Conservation (phyloP, 2,888 invertebrate species). For the Euplexia lucipara region DNA sequence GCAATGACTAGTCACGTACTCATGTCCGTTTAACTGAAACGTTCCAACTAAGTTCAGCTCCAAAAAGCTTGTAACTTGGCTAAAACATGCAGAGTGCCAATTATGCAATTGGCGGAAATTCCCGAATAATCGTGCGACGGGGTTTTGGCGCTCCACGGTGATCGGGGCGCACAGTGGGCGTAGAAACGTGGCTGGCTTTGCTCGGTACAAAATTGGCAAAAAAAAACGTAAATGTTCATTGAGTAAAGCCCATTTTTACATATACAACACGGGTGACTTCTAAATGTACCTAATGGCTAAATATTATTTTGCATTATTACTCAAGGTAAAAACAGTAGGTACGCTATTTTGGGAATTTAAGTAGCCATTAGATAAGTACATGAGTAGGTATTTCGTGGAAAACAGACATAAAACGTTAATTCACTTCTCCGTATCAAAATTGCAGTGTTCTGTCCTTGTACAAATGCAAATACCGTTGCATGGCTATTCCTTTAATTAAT, state of each 20-base stretch:
- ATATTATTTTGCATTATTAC: too few relatives aligned
- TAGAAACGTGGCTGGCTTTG: neutral
- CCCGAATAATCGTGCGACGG: slow-evolving; percentile 46
- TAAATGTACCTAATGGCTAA: too few relatives aligned
- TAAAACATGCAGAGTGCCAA: slow-evolving; percentile 71
- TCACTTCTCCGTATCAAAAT: neutral
- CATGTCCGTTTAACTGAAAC: slow-evolving; percentile 51
- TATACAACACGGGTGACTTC: too few relatives aligned
- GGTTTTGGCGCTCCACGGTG: slow-evolving; percentile 8
- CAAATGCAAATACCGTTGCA: slow-evolving; percentile 19
- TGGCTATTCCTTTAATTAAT: slow-evolving; percentile 41
- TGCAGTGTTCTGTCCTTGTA: neutral
- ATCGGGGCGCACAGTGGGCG: neutral
- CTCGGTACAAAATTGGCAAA: neutral
- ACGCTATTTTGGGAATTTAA: too few relatives aligned
- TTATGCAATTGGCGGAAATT: slow-evolving; percentile 66
- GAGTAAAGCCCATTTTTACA: too few relatives aligned
- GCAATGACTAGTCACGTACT: slow-evolving; percentile 46
- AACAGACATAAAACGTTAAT: too few relatives aligned
- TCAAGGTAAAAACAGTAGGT: too few relatives aligned
- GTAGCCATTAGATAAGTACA: too few relatives aligned
- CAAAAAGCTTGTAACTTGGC: slow-evolving; percentile 52
- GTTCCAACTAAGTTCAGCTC: slow-evolving; percentile 44
- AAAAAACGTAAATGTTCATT: neutral
- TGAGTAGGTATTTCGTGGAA: too few relatives aligned